Evolutionary conservation across 2,113 vertebrate species (phyloP), one percentile per base, ranked within the genome.

Genomic region (Pollachius pollachius): DNA sequence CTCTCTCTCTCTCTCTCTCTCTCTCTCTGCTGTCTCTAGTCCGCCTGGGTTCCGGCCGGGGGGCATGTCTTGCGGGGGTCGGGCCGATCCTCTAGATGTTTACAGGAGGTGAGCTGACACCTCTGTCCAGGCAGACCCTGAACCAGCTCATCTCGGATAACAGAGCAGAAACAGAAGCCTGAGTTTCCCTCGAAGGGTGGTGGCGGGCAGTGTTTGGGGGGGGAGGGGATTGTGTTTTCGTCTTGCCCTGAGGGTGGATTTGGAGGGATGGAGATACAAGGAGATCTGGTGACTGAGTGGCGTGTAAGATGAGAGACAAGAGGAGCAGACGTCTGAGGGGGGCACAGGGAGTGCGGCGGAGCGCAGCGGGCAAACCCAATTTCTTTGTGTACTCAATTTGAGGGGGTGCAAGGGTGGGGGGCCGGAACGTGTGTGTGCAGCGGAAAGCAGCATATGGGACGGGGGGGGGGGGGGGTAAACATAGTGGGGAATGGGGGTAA

Each of bases 51-150:
- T 76, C 69, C 72, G 77, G 84, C 83, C 79, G 81, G 15, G 34
- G 72, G 64, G 7, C 75, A 27, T 27, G 27, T 85, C 87, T 81
- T n/a, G n/a, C n/a, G n/a, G n/a, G n/a, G n/a, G n/a, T n/a, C n/a
- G n/a, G n/a, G n/a, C n/a, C n/a, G 85, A 70, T 84, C 70, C 82
- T 84, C 84, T 86, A 90, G 87, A 89, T 90, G 89, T 85, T 88
- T 75, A 13, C 68, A 74, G 81, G 64, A 48, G 48, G 77, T 76
- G 78, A 85, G 79, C 74, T 73, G 84, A 88, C 76, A 83, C 82
- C 63, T 82, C 73, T 62, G 74, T 80, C 78, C 74, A 64, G 48
- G 13, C 54, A 60, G 54, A 58, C 8, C 27, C 70, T 69, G 65
- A 41, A 41, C 2, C 5, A 69, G 69, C 70, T 76, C 68, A 59